Conservation (phyloP, 2,888 invertebrate genomes). For the Aphodius sticticus region DNA sequence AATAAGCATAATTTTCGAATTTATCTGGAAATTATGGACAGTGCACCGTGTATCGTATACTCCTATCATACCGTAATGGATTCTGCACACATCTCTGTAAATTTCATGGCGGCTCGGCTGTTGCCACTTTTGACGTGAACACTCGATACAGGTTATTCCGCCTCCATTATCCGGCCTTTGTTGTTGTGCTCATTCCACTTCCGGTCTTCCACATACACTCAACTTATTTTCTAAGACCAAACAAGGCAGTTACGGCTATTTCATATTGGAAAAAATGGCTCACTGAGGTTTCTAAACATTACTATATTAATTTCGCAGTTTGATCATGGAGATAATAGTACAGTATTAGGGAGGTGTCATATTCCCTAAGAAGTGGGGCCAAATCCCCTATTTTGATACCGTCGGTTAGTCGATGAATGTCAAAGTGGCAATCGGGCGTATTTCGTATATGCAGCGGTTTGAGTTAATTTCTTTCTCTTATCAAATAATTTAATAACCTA, state of each 20-base stretch:
- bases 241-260: background rate
- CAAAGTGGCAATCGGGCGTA: too few species aligned
- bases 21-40: slow-evolving; percentile 37
- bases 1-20: slow-evolving; percentile 39
- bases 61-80: slow-evolving; percentile 34
- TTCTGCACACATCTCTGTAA: slow-evolving; percentile 29
- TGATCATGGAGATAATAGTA: too few species aligned
- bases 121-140: slow-evolving; percentile 4
- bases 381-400: too few species aligned
- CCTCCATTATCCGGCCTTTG: background rate
- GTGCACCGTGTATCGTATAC: slow-evolving; percentile 29
- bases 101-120: slow-evolving; percentile 7
- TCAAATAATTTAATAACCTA: too few species aligned
- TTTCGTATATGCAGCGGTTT: too few species aligned
- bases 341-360: too few species aligned
- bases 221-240: background rate
- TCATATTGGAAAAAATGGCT: too few species aligned
- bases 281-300: too few species aligned
- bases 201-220: background rate
- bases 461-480: too few species aligned
- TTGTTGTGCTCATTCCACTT: background rate
- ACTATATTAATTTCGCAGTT: too few species aligned
- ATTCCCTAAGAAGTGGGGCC: too few species aligned
- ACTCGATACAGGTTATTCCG: background rate
- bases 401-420: too few species aligned